Evolutionary conservation across 2,113 vertebrate genomes (phyloP).

Genomic region (Cebus imitator): DNA sequence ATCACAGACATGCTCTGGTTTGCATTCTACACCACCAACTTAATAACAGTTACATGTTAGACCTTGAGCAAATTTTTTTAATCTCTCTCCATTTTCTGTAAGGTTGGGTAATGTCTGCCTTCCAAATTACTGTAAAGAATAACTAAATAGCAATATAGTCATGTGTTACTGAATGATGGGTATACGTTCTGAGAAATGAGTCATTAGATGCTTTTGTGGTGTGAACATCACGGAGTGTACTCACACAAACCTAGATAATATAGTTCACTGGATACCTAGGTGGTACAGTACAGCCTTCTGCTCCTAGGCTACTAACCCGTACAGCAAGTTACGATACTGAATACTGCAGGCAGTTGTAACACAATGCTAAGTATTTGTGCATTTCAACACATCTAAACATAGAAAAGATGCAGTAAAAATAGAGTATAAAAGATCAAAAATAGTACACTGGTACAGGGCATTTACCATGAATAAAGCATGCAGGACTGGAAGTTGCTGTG

Average conservation of each 20-base stretch:
- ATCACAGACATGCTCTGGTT: not conserved
- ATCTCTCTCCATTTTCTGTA: slow-evolving; percentile 13
- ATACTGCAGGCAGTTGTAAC: too few relatives aligned
- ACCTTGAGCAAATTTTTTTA: not conserved
- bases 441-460: not conserved
- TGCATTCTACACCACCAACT: not conserved
- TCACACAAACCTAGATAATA: not conserved
- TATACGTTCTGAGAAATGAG: not conserved
- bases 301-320: not conserved
- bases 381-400: not conserved
- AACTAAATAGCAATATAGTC: not conserved
- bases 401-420: not conserved
- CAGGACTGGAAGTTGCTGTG: not conserved
- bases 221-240: not conserved
- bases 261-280: not conserved
- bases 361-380: not conserved
- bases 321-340: not conserved
- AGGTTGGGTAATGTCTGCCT: not conserved
- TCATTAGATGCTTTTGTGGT: not conserved
- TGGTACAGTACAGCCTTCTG: not conserved
- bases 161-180: not conserved
- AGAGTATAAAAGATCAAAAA: not conserved
- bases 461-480: not conserved
- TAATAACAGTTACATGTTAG: not conserved
- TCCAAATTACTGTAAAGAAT: not conserved